phyloP scores from a whole-genome alignment of 1,140 invertebrate genomes.

The Lucilia sericata region DNA sequence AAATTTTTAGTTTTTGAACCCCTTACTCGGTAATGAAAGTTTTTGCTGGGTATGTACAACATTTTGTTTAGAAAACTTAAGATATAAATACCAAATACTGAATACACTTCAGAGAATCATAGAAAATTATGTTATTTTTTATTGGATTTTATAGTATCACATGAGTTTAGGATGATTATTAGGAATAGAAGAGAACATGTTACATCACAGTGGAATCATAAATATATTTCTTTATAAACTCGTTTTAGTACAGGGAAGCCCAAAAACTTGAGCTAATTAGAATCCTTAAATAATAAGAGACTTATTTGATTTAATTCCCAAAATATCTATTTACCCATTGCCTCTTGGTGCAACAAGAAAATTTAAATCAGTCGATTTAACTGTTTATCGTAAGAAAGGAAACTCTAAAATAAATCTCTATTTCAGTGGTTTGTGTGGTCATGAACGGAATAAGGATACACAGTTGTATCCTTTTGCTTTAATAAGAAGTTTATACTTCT shows the following conservation, averaged over 20 bases:
- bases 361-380: background rate
- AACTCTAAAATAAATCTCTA: background rate
- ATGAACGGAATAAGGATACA: background rate
- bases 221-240: too few species aligned
- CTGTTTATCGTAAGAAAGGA: background rate
- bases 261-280: too few species aligned
- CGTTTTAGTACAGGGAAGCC: too few species aligned
- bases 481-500: background rate
- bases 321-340: too few species aligned
- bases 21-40: too few species aligned
- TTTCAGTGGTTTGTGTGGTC: background rate
- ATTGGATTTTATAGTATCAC: background rate
- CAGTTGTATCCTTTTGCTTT: background rate
- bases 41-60: too few species aligned
- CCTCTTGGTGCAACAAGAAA: too few species aligned
- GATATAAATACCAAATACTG: background rate
- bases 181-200: too few species aligned
- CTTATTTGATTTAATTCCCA: too few species aligned
- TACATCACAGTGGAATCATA: too few species aligned
- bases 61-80: background rate
- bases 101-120: conserved; percentile 2
- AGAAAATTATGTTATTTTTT: background rate
- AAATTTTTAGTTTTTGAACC: too few species aligned
- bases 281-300: too few species aligned
- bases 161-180: background rate